These are phyloP conservation scores for Pterocles orientalis DNA, from an alignment of 2,113 vertebrate genomes.

Conservation along the genomic window DNA sequence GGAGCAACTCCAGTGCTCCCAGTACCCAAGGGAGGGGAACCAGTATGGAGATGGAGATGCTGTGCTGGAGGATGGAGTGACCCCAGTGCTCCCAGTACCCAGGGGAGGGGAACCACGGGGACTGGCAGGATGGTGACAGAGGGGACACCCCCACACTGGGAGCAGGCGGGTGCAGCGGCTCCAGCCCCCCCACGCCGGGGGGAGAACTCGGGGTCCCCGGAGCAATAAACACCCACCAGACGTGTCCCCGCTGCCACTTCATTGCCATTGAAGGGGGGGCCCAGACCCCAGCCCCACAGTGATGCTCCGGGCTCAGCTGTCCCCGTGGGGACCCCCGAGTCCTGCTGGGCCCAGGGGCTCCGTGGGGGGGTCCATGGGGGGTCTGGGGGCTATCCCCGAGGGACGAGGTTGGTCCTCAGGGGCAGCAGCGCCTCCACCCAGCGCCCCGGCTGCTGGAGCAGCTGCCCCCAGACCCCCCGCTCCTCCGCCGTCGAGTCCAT, in stretches of 20 bases:
- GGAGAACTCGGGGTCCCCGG: not conserved
- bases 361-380: not conserved
- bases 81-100: not conserved
- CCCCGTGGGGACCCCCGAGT: not conserved
- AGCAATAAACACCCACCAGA: not conserved
- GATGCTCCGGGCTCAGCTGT: not conserved
- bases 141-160: not conserved
- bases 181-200: fast-evolving
- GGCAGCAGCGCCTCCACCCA: constrained; percentile 89
- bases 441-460: constrained; percentile 82
- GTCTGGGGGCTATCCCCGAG: constrained; percentile 42
- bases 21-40: too few species aligned
- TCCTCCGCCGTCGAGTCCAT: constrained; percentile 95
- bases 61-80: not conserved
- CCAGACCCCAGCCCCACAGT: not conserved
- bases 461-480: constrained; percentile 78
- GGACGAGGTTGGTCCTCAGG: constrained; percentile 84
- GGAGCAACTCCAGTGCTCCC: too few species aligned
- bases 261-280: not conserved
- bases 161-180: too few species aligned
- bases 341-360: not conserved
- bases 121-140: fast-evolving
- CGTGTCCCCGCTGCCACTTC: not conserved
- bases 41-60: too few species aligned
- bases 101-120: too few species aligned